phyloP scores from a whole-genome alignment of 1,140 invertebrate species.

The Epicauta chinensis region DNA sequence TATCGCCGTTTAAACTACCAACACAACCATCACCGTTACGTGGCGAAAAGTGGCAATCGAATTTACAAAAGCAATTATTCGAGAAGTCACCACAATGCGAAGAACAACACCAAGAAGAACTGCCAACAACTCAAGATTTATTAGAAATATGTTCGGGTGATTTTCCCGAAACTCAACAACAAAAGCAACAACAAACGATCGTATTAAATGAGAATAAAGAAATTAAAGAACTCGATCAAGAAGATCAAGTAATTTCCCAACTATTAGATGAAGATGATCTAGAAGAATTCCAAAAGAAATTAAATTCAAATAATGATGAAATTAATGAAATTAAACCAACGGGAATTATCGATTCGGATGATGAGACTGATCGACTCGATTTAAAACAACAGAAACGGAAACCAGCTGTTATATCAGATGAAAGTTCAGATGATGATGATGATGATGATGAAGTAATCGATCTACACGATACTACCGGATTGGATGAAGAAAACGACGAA shows the following conservation, averaged over 20 bases:
- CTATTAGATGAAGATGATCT: conserved; percentile 39
- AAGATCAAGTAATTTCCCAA: conserved; percentile 36
- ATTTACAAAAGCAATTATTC: conserved; percentile 42
- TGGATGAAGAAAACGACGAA: too few species aligned
- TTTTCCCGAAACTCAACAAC: conserved; percentile 26
- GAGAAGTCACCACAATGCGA: conserved; percentile 22
- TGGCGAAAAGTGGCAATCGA: conserved; percentile 18
- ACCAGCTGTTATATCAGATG: conserved; percentile 35
- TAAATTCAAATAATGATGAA: conserved; percentile 33
- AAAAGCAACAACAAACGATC: conserved; percentile 1
- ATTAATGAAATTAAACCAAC: conserved; percentile 20
- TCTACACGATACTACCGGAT: conserved; percentile 38
- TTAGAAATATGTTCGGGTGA: conserved; percentile 38
- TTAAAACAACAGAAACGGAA: conserved; percentile 23
- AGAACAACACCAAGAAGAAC: not conserved
- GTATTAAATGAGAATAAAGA: conserved; percentile 13
- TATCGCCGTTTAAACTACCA: conserved; percentile 19
- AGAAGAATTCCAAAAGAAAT: conserved; percentile 38
- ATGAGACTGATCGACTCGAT: conserved; percentile 24
- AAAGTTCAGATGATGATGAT: conserved; percentile 39
- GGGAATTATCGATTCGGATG: conserved; percentile 35
- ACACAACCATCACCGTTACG: conserved; percentile 32
- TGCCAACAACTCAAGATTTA: conserved; percentile 32
- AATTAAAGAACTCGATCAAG: conserved; percentile 31
- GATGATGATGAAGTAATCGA: conserved; percentile 41